Percentiles rank a stretch among this genome's conserved stretches.
Evolutionary conservation across 1,140 invertebrate species (phyloP).

Genomic region (Phthorimaea operculella): DNA sequence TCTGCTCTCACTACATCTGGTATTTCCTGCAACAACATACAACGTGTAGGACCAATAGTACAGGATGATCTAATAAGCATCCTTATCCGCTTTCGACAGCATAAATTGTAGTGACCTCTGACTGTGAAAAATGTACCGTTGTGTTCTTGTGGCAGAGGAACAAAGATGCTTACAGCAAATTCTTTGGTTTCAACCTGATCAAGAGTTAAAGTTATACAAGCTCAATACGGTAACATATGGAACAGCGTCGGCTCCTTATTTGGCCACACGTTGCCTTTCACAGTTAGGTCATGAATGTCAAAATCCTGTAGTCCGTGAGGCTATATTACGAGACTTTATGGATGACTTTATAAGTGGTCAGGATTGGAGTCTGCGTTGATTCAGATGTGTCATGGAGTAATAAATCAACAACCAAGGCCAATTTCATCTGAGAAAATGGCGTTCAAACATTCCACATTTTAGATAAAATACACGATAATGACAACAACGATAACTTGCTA

Average conservation of each 20-base stretch:
- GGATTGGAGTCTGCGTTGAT: background rate
- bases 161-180: constrained; percentile 29
- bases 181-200: constrained; percentile 16
- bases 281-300: constrained; percentile 7
- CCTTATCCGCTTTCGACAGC: constrained; percentile 27
- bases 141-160: constrained; percentile 17
- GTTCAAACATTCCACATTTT: constrained; percentile 4
- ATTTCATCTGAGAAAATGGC: constrained; percentile 8
- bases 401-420: constrained; percentile 1
- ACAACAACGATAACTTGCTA: background rate
- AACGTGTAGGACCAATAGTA: constrained; percentile 34
- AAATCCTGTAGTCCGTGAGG: background rate
- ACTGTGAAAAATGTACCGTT: constrained; percentile 33
- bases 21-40: constrained; percentile 23
- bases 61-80: constrained; percentile 31
- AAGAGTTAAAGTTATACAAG: constrained; percentile 5
- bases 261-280: constrained; percentile 7
- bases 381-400: constrained; percentile 5
- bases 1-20: constrained; percentile 19
- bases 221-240: constrained; percentile 10
- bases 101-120: constrained; percentile 23
- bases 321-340: constrained; percentile 9
- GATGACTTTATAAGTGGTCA: constrained; percentile 3
- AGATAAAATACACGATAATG: background rate
- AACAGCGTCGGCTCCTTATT: constrained; percentile 9